Percentiles rank a stretch among this genome's conserved stretches.
Conservation (phyloP, 1,140 invertebrate genomes). For the Procambarus clarkii region DNA sequence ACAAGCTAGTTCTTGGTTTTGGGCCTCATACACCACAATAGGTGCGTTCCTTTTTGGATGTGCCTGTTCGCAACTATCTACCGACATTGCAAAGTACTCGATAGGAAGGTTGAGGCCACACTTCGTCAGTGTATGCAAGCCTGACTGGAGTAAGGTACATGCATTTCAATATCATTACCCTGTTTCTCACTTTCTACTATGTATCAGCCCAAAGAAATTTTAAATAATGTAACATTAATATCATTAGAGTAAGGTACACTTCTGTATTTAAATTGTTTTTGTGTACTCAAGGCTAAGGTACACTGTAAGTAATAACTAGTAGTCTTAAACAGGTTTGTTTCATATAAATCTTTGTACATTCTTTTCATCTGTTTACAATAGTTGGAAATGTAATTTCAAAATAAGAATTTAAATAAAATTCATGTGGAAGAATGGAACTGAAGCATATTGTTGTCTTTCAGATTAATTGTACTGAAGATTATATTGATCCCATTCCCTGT, state of each 20-base stretch:
- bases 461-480: slow-evolving; percentile 50
- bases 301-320: too few species aligned
- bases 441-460: slow-evolving; percentile 1
- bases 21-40: slow-evolving; percentile 71
- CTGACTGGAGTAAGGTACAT: slow-evolving; percentile 73
- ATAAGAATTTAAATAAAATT: neutral
- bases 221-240: too few species aligned
- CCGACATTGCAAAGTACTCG: slow-evolving; percentile 79
- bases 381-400: too few species aligned
- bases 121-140: slow-evolving; percentile 79
- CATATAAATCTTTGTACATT: too few species aligned
- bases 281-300: too few species aligned
- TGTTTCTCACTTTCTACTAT: too few species aligned
- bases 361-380: too few species aligned
- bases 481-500: slow-evolving; percentile 65
- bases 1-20: slow-evolving; percentile 54
- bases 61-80: slow-evolving; percentile 75
- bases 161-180: too few species aligned
- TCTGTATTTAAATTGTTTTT: too few species aligned
- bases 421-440: neutral
- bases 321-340: too few species aligned
- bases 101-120: slow-evolving; percentile 80
- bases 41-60: slow-evolving; percentile 76
- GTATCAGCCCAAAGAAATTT: too few species aligned
- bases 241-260: too few species aligned